Base-by-base conservation (phyloP, 2,113 vertebrate genomes). In the Circaetus cinerascens region DNA sequence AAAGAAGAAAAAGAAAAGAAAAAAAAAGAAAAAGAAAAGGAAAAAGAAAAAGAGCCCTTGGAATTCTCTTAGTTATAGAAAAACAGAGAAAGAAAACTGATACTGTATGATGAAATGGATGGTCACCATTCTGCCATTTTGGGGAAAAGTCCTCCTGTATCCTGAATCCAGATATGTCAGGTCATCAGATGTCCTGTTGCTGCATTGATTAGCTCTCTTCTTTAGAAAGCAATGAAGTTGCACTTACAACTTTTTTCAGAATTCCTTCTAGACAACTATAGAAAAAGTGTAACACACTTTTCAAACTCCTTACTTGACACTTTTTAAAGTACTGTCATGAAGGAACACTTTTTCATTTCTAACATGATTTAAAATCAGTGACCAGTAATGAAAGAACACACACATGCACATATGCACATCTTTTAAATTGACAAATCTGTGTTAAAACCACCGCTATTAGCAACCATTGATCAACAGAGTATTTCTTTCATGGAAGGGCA, bases 381-480 rank as follows among this genome's bases (percentile, higher is more conserved):
- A 85, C 72, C 78, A 85, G 71, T 36, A 76, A 85, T 32, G 89
- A 57, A 85, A 59, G 89, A 73, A 50, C 46, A 48, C 67, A 41
- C 22, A 20, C 15, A 12, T 5, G 16, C 43, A 38, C 71, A 45
- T 43, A n/a, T 6, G 3, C 56, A 50, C 64, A 64, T 69, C 77
- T 32, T 95, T 96, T 94, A 86, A n/a, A 83, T 6, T 95, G 94
- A 95, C 84, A 93, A 85, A 96, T 82, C 76, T 86, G 25, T 55
- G 55, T 86, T 55, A 85, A 85, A 86, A 5, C 64, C 53, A 75
- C 83, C 3, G 25, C 63, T 80, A 57, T 86, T 89, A 92, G 55
- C 82, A 69, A 18, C 48, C 88, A 76, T 7, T 91, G 93, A 94
- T 93, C 94, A 95, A 34, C 60, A 57, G 45, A 71, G 59, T 72